Base-by-base conservation (phyloP, 2,797 vertebrate species). In the Esox lucius region DNA sequence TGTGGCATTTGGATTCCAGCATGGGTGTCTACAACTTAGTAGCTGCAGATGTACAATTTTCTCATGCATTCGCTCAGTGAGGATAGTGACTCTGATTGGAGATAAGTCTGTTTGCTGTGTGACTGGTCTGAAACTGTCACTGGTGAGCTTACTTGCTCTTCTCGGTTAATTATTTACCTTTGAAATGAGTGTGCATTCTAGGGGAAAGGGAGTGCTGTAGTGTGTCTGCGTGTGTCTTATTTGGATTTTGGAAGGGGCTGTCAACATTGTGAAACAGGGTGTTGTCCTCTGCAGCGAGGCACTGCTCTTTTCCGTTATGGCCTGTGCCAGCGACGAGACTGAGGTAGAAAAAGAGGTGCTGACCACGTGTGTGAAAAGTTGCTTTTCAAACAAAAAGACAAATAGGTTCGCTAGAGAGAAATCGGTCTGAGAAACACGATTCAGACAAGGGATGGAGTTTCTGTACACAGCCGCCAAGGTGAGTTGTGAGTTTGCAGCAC, bases 111-210 rank as follows among this genome's bases (percentile, higher is more conserved):
- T 91, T 91, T 90, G 85, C 76, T 33, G 33, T 76, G 3, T 51
- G 76, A 80, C 81, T 17, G 68, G 35, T 48, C 56, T 75, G 74
- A 17, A 4, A 78, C 75, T 39, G 75, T 83, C 75, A 87, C 88
- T 86, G 84, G 84, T 82, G 49, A 75, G 78, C 81, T 78, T 65
- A 65, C 70, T 79, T 66, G 68, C 85, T 81, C 75, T 0, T 0
- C 68, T 7, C 16, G 71, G 91, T 94, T 94, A 95, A 95, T 95
- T 17, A 94, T 94, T 94, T 56, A 88, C 87, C 84, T 84, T 71
- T 61, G 17, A 56, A 65, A 67, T 76, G 73, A 72, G 33, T 22
- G 31, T 53, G 62, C 70, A 13, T 75, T 61, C 48, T 7, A 12
- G 56, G 9, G n/a, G 9, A 24, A 59, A 59, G 56, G 11, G 56